phyloP scores from a whole-genome alignment of 2,113 vertebrate species.

The Parotia lawesii region DNA sequence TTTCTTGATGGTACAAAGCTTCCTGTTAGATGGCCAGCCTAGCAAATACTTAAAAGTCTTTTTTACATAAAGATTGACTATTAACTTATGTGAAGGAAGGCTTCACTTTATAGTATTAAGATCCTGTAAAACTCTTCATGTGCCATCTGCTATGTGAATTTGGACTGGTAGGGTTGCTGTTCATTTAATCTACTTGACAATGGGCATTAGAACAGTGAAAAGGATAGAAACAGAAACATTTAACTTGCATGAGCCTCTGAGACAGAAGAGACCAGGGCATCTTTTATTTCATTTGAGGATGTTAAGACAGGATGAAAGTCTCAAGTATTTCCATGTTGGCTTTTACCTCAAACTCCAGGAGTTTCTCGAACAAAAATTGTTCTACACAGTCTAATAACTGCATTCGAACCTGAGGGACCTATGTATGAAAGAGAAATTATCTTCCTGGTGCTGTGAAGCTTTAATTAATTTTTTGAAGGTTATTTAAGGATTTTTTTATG shows the following conservation, averaged over 20 bases:
- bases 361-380: background rate
- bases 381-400: background rate
- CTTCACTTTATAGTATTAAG: background rate
- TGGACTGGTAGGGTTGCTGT: background rate
- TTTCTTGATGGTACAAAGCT: background rate
- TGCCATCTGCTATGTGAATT: background rate
- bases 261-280: background rate
- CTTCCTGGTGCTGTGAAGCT: background rate
- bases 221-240: background rate
- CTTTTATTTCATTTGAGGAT: background rate
- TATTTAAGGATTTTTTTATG: background rate
- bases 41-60: background rate
- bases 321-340: background rate
- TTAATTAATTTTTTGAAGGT: conserved; percentile 19
- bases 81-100: background rate
- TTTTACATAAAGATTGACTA: background rate
- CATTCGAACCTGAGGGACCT: background rate
- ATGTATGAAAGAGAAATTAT: background rate
- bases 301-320: background rate
- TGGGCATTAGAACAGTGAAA: background rate
- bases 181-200: background rate
- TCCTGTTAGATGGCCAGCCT: background rate
- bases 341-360: background rate
- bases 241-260: background rate
- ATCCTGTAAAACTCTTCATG: background rate